Evolutionary conservation across 2,797 vertebrate genomes (phyloP).

Genomic region (Aldrovandia affinis): DNA sequence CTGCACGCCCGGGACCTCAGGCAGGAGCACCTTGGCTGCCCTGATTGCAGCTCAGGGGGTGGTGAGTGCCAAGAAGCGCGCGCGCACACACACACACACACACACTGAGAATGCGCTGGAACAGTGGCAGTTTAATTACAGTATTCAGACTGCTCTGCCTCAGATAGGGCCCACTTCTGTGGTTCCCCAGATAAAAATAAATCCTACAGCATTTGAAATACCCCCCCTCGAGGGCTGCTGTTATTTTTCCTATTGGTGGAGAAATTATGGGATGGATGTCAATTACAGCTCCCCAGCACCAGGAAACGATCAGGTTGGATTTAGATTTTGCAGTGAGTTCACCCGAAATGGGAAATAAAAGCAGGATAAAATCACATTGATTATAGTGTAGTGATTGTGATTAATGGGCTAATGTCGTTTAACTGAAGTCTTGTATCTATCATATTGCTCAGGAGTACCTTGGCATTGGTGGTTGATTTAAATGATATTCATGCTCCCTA

Average conservation of each 20-base stretch:
- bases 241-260: slow-evolving; percentile 22
- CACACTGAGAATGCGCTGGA: slow-evolving; percentile 42
- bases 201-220: slow-evolving; percentile 33
- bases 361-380: neutral
- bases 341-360: neutral
- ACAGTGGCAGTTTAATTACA: slow-evolving; percentile 73
- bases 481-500: neutral
- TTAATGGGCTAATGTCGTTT: no score
- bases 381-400: neutral
- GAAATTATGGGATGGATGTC: slow-evolving; percentile 16
- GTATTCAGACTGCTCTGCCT: slow-evolving; percentile 61
- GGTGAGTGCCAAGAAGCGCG: slow-evolving; percentile 74
- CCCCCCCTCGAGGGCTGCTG: neutral
- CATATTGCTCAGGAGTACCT: neutral
- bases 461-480: neutral
- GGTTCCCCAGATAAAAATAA: slow-evolving; percentile 67
- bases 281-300: slow-evolving; percentile 11
- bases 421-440: no score
- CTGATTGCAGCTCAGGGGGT: slow-evolving; percentile 92
- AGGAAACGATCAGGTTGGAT: neutral
- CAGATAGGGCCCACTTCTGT: slow-evolving; percentile 54
- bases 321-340: neutral
- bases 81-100: slow-evolving; percentile 19
- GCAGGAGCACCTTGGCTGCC: slow-evolving; percentile 92
- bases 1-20: slow-evolving; percentile 90